These are phyloP conservation scores for Dusona sp. DNA, from an alignment of 2,888 invertebrate species.

Conservation along the genomic window DNA sequence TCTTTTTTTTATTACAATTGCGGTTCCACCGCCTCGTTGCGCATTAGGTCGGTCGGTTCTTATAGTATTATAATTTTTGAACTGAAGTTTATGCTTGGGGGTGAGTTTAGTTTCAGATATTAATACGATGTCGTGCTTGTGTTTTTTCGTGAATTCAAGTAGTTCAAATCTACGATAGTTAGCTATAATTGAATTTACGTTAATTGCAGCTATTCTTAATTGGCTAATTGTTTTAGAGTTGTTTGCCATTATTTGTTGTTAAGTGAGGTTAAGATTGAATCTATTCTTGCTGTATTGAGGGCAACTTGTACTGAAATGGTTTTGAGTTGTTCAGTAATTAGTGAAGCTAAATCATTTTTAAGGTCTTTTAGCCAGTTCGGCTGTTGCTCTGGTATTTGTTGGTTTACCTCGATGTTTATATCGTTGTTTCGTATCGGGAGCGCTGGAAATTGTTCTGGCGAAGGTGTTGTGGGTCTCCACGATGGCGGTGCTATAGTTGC, in stretches of 20 bases:
- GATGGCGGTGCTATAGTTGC: not conserved
- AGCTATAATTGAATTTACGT: slow-evolving; percentile 45
- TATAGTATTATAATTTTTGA: no score
- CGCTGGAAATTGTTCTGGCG: not conserved
- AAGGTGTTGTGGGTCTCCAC: not conserved
- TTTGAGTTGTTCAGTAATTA: no score
- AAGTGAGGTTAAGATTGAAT: no score
- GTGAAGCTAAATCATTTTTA: no score
- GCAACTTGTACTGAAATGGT: no score
- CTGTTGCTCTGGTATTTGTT: no score
- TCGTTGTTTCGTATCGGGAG: not conserved
- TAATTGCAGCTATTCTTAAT: slow-evolving; percentile 45
- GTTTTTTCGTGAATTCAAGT: no score
- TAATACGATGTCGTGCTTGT: slow-evolving; percentile 12
- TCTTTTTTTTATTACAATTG: slow-evolving; percentile 32
- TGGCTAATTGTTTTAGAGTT: no score
- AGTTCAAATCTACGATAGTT: slow-evolving; percentile 6
- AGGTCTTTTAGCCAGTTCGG: no score
- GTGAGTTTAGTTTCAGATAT: slow-evolving; percentile 36
- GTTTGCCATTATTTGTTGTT: no score
- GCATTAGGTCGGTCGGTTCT: no score
- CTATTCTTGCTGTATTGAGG: no score
- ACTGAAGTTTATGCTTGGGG: not conserved
- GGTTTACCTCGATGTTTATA: not conserved
- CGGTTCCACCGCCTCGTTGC: slow-evolving; percentile 29